These are phyloP conservation scores for Leucophenga varia DNA, from an alignment of 1,140 invertebrate species.

Conservation along the genomic window DNA sequence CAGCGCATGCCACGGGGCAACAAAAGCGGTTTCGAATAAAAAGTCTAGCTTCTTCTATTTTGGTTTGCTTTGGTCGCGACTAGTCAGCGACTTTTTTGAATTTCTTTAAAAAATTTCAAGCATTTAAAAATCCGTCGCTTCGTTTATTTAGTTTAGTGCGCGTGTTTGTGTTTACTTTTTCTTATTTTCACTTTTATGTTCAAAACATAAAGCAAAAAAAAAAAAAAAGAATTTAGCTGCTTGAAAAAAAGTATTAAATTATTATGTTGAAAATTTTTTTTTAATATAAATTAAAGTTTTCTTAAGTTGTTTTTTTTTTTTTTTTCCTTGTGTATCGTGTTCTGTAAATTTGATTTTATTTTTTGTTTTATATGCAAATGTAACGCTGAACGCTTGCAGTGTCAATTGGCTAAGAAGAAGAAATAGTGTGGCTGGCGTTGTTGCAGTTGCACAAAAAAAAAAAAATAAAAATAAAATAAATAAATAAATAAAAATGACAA, in stretches of 20 bases:
- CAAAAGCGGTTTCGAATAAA: constrained; percentile 24
- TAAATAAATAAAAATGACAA: not conserved
- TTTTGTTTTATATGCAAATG: not conserved
- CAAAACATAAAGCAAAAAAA: not conserved
- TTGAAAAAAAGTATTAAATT: not conserved
- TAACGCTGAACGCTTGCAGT: not conserved
- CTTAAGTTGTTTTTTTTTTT: not conserved
- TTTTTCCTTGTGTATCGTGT: constrained; percentile 13
- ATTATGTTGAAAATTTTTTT: constrained; percentile 1
- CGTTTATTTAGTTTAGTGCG: not conserved
- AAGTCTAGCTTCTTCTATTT: not conserved
- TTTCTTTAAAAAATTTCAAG: constrained; percentile 3
- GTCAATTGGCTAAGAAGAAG: too few relatives aligned
- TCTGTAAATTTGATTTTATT: not conserved
- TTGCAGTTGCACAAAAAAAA: not conserved
- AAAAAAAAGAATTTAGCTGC: not conserved
- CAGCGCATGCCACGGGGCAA: constrained; percentile 50
- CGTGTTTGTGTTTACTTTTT: not conserved
- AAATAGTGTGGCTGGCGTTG: not conserved
- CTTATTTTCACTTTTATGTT: constrained; percentile 4
- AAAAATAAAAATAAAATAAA: constrained; percentile 3
- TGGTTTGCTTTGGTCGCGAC: too few relatives aligned
- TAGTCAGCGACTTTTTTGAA: constrained; percentile 5
- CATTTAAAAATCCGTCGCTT: not conserved
- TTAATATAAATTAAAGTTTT: not conserved